Evolutionary conservation across 2,113 vertebrate species (phyloP).

Genomic region (Pristiophorus japonicus): DNA sequence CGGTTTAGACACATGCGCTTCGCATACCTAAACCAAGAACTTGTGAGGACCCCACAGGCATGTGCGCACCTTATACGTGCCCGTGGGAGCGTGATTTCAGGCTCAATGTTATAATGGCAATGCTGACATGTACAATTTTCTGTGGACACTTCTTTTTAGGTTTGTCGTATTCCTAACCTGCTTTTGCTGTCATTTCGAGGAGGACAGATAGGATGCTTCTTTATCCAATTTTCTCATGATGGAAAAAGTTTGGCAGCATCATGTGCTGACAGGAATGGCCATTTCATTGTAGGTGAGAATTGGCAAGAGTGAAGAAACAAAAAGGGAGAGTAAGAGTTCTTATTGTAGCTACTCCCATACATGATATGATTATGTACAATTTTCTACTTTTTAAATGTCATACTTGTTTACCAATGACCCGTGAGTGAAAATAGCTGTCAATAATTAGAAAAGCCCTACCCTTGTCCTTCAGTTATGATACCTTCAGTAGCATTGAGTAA

Average conservation of each 20-base stretch:
- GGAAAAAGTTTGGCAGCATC: conserved; percentile 81
- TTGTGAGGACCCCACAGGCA: no score
- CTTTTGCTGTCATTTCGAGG: conserved; percentile 72
- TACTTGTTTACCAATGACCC: background rate
- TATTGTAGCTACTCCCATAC: background rate
- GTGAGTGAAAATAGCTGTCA: background rate
- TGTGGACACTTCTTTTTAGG: conserved; percentile 53
- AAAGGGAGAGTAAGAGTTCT: background rate
- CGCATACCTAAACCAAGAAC: no score
- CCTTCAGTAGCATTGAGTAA: background rate
- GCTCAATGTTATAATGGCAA: background rate
- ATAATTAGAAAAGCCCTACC: background rate
- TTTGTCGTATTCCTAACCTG: conserved; percentile 88
- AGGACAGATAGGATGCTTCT: conserved; percentile 83
- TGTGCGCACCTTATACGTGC: no score
- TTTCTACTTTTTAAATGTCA: background rate
- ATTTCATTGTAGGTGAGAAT: conserved; percentile 76
- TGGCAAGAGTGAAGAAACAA: background rate
- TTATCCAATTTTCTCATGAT: conserved; percentile 75
- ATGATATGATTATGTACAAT: background rate
- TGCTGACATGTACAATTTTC: background rate
- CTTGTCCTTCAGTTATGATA: background rate
- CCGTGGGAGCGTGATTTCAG: no score
- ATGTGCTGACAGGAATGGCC: conserved; percentile 81
- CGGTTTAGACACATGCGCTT: no score